Evolutionary conservation across 2,113 vertebrate species (phyloP).

Genomic region (Lagopus leucura): DNA sequence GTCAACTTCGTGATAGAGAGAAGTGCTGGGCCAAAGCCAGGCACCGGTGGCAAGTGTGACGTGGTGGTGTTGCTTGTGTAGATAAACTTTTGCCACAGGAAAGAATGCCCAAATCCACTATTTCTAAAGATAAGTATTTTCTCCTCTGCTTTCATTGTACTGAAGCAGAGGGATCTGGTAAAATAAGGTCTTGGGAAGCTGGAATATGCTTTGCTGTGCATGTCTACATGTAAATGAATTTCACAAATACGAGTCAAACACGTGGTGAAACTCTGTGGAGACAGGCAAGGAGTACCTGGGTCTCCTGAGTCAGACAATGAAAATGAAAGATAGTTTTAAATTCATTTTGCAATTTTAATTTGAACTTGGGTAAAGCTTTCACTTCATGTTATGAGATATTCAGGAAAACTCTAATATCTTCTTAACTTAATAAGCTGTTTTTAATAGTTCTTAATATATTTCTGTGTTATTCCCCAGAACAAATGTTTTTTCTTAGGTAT

Average conservation of each 20-base stretch:
- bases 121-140: background rate
- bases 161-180: background rate
- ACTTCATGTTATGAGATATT: background rate
- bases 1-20: background rate
- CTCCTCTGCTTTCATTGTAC: background rate
- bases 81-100: background rate
- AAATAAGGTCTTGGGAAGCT: background rate
- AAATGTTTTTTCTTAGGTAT: background rate
- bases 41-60: background rate
- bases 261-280: background rate
- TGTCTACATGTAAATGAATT: background rate
- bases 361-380: background rate
- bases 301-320: background rate
- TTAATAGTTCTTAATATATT: background rate
- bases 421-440: background rate
- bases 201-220: background rate
- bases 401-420: background rate
- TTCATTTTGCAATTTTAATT: background rate
- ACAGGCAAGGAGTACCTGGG: background rate
- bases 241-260: background rate
- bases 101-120: background rate
- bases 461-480: background rate
- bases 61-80: background rate
- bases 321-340: background rate
- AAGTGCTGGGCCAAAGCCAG: background rate